Evolutionary conservation across 2,113 vertebrate genomes (phyloP).

Genomic region (Grammomys surdaster): DNA sequence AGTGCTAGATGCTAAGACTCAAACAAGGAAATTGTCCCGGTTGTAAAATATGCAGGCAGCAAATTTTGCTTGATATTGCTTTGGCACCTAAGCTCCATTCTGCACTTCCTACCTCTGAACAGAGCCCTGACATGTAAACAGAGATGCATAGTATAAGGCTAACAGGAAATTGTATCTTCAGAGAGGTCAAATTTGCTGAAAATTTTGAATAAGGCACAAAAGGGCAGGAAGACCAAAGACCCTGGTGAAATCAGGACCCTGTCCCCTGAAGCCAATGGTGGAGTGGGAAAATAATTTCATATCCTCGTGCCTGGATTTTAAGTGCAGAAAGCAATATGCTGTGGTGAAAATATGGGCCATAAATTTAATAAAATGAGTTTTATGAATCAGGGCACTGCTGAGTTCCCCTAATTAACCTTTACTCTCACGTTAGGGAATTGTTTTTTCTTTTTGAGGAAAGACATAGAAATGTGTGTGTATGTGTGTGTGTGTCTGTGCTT

Average conservation of each 20-base stretch:
- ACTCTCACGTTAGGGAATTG: conserved; percentile 63
- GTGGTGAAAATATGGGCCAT: conserved; percentile 73
- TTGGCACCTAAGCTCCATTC: not conserved
- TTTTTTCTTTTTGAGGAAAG: conserved; percentile 68
- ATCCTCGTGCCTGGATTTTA: conserved; percentile 80
- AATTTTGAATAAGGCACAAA: conserved; percentile 77
- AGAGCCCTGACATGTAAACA: conserved; percentile 45
- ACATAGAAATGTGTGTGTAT: not conserved
- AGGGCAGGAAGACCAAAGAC: conserved; percentile 73
- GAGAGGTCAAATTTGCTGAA: conserved; percentile 73
- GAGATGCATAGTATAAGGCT: conserved; percentile 21
- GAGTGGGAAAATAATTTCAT: conserved; percentile 80
- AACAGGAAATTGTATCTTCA: conserved; percentile 77
- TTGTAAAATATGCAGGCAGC: not conserved
- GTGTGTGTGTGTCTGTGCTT: no score
- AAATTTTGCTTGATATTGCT: not conserved
- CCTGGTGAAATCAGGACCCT: conserved; percentile 71
- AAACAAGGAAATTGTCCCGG: not conserved
- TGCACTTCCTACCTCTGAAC: not conserved
- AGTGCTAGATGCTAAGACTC: not conserved
- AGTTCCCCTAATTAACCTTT: conserved; percentile 79
- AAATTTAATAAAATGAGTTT: conserved; percentile 85
- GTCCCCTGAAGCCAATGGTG: conserved; percentile 80
- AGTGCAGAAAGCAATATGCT: conserved; percentile 81
- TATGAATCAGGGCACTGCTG: conserved; percentile 70